Evolutionary conservation across 2,113 vertebrate genomes (phyloP), one percentile per base, ranked within the genome.

Genomic region (Peucedramus taeniatus): DNA sequence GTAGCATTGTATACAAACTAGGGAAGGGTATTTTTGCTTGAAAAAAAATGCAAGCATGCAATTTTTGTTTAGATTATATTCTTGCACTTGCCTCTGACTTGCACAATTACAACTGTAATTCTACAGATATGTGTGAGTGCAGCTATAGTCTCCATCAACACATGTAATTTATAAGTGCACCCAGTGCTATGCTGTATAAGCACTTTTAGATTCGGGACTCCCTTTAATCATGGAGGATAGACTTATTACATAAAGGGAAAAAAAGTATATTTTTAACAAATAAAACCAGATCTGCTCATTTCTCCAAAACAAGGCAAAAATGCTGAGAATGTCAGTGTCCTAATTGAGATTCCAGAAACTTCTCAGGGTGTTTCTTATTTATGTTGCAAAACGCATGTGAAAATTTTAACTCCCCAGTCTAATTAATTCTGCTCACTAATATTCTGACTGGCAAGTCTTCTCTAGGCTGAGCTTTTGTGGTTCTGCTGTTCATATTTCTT

Each of bases 401-500:
- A 97, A 94, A 96, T 96, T 93, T 97, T 51, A 95, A 85, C 24
- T 90, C 92, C 92, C 88, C 14, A 53, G 39, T 65, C 93, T 97
- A 96, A 98, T 98, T 97, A 98, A 96, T 83, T 97, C 85, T 91
- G 8, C 68, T 96, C 71, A 35, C 92, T 96, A 84, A 83, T 77
- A 61, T 82, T 74, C 45, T 28, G 63, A 92, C 70, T 95, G 96
- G 91, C 90, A 94, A 80, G 59, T 80, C 65, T 71, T 96, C 72
- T 95, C 91, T n/a, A 82, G 7, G 50, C 68, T 97, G 80, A 92
- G 83, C 74, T 95, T 80, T 88, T 68, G 27, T 70, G 51, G 33
- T 28, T 89, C 82, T 71, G 22, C 37, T 79, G 66, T 94, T 89
- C 75, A 60, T 70, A 90, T 85, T 87, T 79, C 66, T 78, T 90